phyloP scores from a whole-genome alignment of 2,113 vertebrate species.

The Daubentonia madagascariensis region DNA sequence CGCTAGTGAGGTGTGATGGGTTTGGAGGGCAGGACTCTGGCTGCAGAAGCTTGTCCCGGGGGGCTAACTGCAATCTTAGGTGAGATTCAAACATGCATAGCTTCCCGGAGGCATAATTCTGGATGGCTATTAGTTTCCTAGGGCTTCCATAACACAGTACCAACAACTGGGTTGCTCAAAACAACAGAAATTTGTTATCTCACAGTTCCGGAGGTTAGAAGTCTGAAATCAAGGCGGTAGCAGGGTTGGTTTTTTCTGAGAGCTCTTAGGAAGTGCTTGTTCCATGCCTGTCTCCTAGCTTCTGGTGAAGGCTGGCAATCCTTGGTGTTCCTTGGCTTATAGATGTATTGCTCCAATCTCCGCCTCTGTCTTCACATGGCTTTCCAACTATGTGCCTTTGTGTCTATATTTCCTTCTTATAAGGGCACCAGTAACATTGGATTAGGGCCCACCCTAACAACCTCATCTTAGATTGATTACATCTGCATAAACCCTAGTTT shows the following conservation, averaged over 20 bases:
- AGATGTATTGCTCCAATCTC: not conserved
- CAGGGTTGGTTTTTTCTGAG: not conserved
- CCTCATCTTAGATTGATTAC: not conserved
- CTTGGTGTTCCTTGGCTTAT: too few species aligned
- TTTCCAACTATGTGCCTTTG: rapidly evolving
- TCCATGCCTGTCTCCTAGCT: not conserved
- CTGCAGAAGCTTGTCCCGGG: not conserved
- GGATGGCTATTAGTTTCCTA: not conserved
- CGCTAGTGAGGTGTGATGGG: not conserved
- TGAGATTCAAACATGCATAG: not conserved
- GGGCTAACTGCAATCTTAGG: not conserved
- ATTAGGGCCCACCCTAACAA: not conserved
- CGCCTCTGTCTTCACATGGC: rapidly evolving
- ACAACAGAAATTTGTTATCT: not conserved
- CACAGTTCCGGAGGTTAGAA: not conserved
- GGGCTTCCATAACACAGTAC: not conserved
- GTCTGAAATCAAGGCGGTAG: not conserved
- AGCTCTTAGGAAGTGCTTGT: not conserved
- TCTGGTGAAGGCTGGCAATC: not conserved
- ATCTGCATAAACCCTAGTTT: not conserved
- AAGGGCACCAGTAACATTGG: not conserved
- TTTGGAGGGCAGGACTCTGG: not conserved
- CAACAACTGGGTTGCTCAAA: not conserved
- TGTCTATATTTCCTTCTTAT: not conserved
- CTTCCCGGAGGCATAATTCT: not conserved